phyloP scores from a whole-genome alignment of 2,113 vertebrate genomes.

The Malaclemys terrapin region DNA sequence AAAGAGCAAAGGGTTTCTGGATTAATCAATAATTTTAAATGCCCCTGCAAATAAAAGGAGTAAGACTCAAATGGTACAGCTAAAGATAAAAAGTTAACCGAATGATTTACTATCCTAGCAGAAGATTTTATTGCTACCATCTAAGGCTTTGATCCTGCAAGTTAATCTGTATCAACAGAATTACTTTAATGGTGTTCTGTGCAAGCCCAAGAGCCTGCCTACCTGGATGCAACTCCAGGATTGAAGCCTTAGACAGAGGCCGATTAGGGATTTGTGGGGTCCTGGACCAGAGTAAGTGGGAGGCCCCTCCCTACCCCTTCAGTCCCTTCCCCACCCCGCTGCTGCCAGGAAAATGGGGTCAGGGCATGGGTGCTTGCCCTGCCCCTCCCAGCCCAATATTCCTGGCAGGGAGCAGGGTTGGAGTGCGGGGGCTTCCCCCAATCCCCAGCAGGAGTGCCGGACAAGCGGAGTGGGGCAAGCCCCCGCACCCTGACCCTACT shows the following conservation, averaged over 20 bases:
- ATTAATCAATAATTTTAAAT: neutral
- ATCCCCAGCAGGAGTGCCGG: too few species aligned
- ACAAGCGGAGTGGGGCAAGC: too few species aligned
- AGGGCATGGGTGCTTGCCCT: too few species aligned
- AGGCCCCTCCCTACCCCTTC: too few species aligned
- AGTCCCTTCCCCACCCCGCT: accelerated
- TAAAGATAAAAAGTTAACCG: neutral
- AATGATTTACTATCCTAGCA: neutral
- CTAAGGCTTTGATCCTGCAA: neutral
- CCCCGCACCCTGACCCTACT: too few species aligned
- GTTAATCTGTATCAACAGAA: neutral
- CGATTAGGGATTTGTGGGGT: too few species aligned
- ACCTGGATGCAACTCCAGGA: neutral
- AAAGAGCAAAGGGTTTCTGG: neutral
- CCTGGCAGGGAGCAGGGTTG: too few species aligned
- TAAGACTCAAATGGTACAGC: neutral
- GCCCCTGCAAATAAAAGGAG: neutral
- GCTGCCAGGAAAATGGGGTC: too few species aligned
- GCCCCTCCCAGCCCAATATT: too few species aligned
- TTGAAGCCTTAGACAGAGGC: neutral
- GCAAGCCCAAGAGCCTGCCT: neutral
- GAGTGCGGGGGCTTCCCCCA: too few species aligned
- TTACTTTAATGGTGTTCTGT: neutral
- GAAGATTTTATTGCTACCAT: neutral
- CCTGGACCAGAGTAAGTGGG: too few species aligned